phyloP scores from a whole-genome alignment of 2,797 vertebrate genomes.

The Arctocebus calabarensis region DNA sequence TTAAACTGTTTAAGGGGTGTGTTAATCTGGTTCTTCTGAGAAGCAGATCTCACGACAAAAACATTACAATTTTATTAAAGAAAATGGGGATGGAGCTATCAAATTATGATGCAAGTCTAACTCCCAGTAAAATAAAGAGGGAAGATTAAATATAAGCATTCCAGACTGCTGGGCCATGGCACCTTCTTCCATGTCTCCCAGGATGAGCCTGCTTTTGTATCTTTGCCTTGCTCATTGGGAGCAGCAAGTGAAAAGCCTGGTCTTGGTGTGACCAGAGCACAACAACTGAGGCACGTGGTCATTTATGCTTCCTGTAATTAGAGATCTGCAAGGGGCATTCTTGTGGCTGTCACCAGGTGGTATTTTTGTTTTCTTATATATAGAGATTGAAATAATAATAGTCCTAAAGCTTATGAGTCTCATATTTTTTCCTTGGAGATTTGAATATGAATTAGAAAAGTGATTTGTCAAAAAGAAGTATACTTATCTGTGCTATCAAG shows the following conservation, averaged over 20 bases:
- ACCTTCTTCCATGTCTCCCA: not conserved
- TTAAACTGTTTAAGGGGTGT: not conserved
- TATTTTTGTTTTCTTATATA: not conserved
- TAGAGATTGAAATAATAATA: constrained; percentile 11
- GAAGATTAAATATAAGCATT: constrained; percentile 5
- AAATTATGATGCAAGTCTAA: not conserved
- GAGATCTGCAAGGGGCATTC: not conserved
- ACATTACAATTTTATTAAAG: constrained; percentile 39
- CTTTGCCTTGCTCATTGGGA: not conserved
- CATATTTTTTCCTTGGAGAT: not conserved
- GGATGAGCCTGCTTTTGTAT: not conserved
- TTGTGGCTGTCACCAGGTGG: not conserved
- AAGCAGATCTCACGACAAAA: constrained; percentile 46
- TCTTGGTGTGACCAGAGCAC: not conserved
- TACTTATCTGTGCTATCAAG: not conserved
- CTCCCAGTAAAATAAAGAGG: not conserved
- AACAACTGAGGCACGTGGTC: not conserved
- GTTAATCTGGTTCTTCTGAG: constrained; percentile 37
- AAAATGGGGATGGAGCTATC: not conserved
- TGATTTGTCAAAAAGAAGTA: not conserved
- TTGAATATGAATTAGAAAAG: not conserved
- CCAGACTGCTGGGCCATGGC: not conserved
- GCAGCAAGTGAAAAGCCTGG: not conserved
- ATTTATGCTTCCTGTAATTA: not conserved
- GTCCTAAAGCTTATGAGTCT: not conserved